Percentiles rank a stretch among this genome's conserved stretches.
Evolutionary conservation across 1,140 invertebrate genomes (phyloP).

Genomic region (Papilio glaucus): DNA sequence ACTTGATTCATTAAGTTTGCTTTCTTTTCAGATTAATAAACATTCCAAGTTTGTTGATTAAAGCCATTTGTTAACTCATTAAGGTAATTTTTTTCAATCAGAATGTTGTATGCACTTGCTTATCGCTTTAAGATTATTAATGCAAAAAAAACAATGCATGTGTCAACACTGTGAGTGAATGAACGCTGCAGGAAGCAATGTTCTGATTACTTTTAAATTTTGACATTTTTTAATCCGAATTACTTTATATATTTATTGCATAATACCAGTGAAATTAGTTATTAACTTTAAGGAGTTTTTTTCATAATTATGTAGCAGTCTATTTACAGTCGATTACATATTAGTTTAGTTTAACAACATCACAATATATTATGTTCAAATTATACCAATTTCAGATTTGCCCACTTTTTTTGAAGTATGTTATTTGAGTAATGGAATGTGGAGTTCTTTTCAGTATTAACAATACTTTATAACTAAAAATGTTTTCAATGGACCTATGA

Average conservation of each 20-base stretch:
- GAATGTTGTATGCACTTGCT: neutral
- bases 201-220: neutral
- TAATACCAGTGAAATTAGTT: neutral
- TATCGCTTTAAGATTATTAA: constrained; percentile 2
- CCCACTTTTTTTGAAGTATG: neutral
- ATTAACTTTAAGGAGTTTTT: neutral
- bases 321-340: neutral
- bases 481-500: neutral
- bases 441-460: neutral
- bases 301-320: neutral
- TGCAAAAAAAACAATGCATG: constrained; percentile 9
- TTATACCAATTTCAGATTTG: neutral
- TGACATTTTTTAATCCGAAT: neutral
- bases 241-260: neutral
- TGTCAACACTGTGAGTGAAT: neutral
- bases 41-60: constrained; percentile 38
- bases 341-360: neutral
- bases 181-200: neutral
- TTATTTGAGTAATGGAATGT: neutral
- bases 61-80: constrained; percentile 20
- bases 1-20: constrained; percentile 7
- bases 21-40: constrained; percentile 35
- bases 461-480: neutral
- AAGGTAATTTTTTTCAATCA: constrained; percentile 25
- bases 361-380: neutral